Percentiles rank a stretch among this genome's conserved stretches.
Conservation (phyloP, 2,888 invertebrate species). For the Eutolmus rufibarbis region DNA sequence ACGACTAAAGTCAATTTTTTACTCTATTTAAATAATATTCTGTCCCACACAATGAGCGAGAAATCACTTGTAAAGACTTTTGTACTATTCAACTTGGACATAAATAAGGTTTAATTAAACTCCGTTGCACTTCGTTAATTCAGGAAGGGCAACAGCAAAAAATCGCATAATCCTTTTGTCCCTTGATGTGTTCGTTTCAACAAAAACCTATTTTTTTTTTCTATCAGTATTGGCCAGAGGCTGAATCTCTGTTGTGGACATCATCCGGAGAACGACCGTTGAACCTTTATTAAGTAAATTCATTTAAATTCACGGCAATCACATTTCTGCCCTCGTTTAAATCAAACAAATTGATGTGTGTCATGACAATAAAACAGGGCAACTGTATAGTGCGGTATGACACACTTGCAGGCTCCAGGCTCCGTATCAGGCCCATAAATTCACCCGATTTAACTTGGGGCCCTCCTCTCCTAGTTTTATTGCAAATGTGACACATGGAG, state of each 20-base stretch:
- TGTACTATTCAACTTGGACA: background rate
- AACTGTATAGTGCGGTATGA: background rate
- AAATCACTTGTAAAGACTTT: background rate
- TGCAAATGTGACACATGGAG: background rate
- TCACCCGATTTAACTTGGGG: background rate
- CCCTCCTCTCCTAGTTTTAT: background rate
- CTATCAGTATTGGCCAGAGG: background rate
- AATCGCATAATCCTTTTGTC: background rate
- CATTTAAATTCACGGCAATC: conserved; percentile 27
- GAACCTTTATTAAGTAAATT: conserved; percentile 11
- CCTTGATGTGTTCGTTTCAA: background rate
- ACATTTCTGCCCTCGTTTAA: conserved; percentile 14
- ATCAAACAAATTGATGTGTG: conserved; percentile 34
- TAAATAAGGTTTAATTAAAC: background rate
- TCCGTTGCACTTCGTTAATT: background rate
- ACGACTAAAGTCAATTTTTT: too few species aligned
- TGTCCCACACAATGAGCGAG: background rate
- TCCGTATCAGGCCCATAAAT: background rate
- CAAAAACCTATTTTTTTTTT: background rate
- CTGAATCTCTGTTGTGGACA: background rate
- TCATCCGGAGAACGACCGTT: background rate
- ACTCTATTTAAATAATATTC: background rate
- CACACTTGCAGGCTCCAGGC: background rate
- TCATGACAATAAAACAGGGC: conserved; percentile 16
- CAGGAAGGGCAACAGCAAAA: background rate